A percentile compares a stretch with the other conserved stretches of the same genome.
Conservation (phyloP, 2,797 vertebrate genomes). For the Naso thynnoides region DNA sequence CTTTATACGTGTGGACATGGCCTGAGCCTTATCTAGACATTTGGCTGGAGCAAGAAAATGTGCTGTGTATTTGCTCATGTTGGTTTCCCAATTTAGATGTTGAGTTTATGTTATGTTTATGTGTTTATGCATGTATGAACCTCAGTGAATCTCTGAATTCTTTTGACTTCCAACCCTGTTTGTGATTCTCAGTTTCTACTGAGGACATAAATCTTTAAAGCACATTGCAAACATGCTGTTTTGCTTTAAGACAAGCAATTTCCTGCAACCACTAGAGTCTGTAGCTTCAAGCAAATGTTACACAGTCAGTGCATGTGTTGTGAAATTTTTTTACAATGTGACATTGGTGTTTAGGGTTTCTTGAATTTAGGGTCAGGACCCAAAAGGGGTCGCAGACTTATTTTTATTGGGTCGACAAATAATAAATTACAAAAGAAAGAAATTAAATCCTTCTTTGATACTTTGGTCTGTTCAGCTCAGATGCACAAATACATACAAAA, state of each 20-base stretch:
- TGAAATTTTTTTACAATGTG: constrained; percentile 5
- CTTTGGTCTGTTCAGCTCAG: too few relatives aligned
- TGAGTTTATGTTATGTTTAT: constrained; percentile 18
- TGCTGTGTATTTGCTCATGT: not conserved
- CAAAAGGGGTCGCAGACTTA: too few relatives aligned
- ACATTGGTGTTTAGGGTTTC: too few relatives aligned
- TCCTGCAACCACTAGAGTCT: constrained; percentile 7
- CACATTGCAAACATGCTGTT: not conserved
- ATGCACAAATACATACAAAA: too few relatives aligned
- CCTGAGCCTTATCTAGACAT: constrained; percentile 27
- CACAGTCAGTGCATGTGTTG: constrained; percentile 1
- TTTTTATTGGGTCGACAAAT: too few relatives aligned
- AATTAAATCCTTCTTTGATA: too few relatives aligned
- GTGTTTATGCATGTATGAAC: too few relatives aligned
- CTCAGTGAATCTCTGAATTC: too few relatives aligned
- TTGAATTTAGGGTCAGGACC: too few relatives aligned
- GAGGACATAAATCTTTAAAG: not conserved
- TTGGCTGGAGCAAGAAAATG: constrained; percentile 2
- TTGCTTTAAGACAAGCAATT: constrained; percentile 1
- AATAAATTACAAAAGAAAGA: too few relatives aligned
- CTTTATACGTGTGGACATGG: too few relatives aligned
- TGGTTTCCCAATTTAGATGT: constrained; percentile 7
- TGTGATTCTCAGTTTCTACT: not conserved
- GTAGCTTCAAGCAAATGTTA: constrained; percentile 5
- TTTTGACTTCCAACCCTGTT: not conserved